Conservation (phyloP, 1,140 invertebrate species). For the Augochlora pura region DNA sequence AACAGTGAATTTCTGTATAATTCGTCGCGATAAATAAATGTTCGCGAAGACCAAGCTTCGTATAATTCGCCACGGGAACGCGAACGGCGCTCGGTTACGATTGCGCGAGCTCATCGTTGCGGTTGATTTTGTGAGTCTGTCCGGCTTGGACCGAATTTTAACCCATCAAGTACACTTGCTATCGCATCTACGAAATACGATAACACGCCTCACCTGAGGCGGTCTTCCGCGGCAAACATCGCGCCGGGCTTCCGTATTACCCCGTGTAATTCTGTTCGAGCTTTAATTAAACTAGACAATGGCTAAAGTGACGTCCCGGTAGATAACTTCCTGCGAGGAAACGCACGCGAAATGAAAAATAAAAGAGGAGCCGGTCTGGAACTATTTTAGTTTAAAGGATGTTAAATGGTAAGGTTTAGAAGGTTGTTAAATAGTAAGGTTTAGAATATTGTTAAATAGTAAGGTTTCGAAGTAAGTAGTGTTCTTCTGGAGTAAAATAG, state of each 20-base stretch:
- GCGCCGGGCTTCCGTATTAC: constrained; percentile 19
- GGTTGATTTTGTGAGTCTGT: constrained; percentile 23
- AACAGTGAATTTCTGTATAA: too few species aligned
- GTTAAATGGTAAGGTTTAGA: too few species aligned
- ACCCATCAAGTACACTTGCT: constrained; percentile 32
- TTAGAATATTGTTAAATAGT: too few species aligned
- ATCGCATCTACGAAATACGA: constrained; percentile 41
- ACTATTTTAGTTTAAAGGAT: too few species aligned
- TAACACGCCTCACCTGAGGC: constrained; percentile 37
- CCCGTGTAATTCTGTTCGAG: constrained; percentile 31
- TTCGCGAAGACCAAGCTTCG: too few species aligned
- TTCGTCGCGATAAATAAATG: too few species aligned
- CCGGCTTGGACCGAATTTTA: constrained; percentile 42
- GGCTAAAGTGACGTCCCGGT: constrained; percentile 12
- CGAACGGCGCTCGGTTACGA: neutral
- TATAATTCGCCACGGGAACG: neutral
- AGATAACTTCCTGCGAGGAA: neutral
- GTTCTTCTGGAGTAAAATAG: too few species aligned
- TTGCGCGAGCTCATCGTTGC: neutral
- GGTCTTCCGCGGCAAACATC: constrained; percentile 31
- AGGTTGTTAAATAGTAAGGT: too few species aligned
- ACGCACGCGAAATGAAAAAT: neutral
- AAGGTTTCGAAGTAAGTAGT: too few species aligned
- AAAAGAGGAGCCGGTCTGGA: too few species aligned
- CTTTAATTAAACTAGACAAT: constrained; percentile 41